Evolutionary conservation across 2,113 vertebrate species (phyloP), one percentile per base, ranked within the genome.

Genomic region (Anolis carolinensis): DNA sequence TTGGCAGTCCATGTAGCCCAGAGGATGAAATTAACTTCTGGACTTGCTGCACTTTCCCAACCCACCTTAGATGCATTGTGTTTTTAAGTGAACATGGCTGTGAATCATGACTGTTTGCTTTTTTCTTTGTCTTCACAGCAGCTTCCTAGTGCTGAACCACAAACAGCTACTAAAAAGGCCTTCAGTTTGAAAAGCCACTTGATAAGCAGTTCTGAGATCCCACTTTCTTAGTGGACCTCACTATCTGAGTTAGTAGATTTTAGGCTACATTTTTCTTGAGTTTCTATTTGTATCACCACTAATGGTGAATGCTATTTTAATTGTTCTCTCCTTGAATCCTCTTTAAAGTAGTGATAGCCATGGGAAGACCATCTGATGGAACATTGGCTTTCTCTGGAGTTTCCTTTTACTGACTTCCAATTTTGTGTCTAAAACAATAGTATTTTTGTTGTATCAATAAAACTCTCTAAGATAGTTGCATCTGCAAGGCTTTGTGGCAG

Each of bases 401-500:
- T 50, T 34, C 23, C 36, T 21, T 48, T 2, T 21, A 59, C 10
- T 18, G 5, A 32, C 52, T 84, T 36, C 27, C 48, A 55, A 3
- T 74, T 21, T 74, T 52, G 79, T 9, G 32, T 55, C 39, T n/a
- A 48, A 25, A 39, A n/a, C 63, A 8, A n/a, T 20, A 21, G 39
- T 44, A 78, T 11, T 1, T 59, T 67, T 68, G 79, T 5, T 23
- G 68, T 30, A 32, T n/a, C 48, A 11, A 34, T 21, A 30, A 34
- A 75, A 81, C 10, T 5, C 62, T 55, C 34, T 32, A 4, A 83
- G 25, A 20, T 11, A 3, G 0, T 0, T 39, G 5, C 27, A 21
- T 39, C 68, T 52, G 34, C 39, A 87, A 32, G 39, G 39, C 30
- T 78, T 65, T 52, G 52, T 48, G 48, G 75, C 86, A 86, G 7